Evolutionary conservation across 2,797 vertebrate genomes (phyloP).

Genomic region (Schizopygopsis malacanthus): DNA sequence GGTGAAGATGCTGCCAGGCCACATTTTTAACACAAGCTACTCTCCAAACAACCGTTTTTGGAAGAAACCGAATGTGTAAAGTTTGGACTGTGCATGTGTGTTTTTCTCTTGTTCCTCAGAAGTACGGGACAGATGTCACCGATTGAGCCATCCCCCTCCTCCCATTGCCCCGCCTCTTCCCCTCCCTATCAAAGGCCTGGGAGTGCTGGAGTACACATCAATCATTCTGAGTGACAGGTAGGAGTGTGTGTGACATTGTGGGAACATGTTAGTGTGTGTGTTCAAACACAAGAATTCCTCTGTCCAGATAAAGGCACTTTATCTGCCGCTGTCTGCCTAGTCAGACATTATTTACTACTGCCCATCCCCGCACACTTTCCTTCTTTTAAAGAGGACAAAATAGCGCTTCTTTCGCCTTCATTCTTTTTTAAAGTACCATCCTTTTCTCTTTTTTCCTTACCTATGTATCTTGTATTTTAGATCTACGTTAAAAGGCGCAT

Average conservation of each 20-base stretch:
- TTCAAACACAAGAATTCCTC: slow-evolving; percentile 57
- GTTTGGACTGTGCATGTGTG: slow-evolving; percentile 28
- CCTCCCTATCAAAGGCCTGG: slow-evolving; percentile 54
- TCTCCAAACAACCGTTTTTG: background rate
- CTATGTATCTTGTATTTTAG: background rate
- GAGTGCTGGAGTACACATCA: slow-evolving; percentile 51
- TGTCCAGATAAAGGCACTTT: slow-evolving; percentile 59
- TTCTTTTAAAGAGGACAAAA: slow-evolving; percentile 35
- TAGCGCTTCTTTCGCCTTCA: slow-evolving; percentile 14
- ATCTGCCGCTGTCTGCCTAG: slow-evolving; percentile 56
- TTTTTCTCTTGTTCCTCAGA: slow-evolving; percentile 47
- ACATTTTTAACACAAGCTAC: background rate
- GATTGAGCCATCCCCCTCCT: slow-evolving; percentile 26
- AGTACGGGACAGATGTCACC: slow-evolving; percentile 55
- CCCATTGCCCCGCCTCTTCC: slow-evolving; percentile 38
- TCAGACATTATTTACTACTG: slow-evolving; percentile 54
- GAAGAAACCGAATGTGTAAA: background rate
- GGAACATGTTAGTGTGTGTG: slow-evolving; percentile 55
- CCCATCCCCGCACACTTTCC: slow-evolving; percentile 51
- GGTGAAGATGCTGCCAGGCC: background rate
- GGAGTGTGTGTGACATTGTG: slow-evolving; percentile 61
- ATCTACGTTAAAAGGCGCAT: background rate
- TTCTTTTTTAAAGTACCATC: slow-evolving; percentile 29
- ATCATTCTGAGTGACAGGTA: slow-evolving; percentile 60
- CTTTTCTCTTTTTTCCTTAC: slow-evolving; percentile 11